These are phyloP conservation scores for Ectemnius cavifrons DNA, from an alignment of 2,888 invertebrate genomes.

Conservation along the genomic window DNA sequence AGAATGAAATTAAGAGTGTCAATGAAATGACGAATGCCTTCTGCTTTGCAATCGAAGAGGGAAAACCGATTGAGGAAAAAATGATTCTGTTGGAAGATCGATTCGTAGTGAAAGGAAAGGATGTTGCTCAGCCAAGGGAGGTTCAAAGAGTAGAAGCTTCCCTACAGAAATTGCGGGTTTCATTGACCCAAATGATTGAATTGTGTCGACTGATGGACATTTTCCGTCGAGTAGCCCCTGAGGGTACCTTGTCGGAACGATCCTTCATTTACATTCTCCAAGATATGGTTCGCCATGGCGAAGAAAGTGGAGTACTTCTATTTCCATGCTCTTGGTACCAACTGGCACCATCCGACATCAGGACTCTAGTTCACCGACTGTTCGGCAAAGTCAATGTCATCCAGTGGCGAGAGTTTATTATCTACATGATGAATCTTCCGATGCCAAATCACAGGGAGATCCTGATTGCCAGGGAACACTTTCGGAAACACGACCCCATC, in stretches of 20 bases:
- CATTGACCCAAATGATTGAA: conserved; percentile 61
- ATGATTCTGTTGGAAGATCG: conserved; percentile 79
- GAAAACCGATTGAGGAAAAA: conserved; percentile 78
- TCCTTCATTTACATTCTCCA: conserved; percentile 80
- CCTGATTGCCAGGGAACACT: conserved; percentile 78
- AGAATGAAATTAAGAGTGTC: conserved; percentile 75
- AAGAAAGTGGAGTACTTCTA: conserved; percentile 77
- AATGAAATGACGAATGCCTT: conserved; percentile 65
- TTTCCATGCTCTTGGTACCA: conserved; percentile 76
- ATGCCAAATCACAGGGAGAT: conserved; percentile 81
- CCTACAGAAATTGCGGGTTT: conserved; percentile 31
- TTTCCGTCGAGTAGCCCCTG: conserved; percentile 76
- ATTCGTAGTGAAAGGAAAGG: conserved; percentile 79
- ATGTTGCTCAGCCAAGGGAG: conserved; percentile 68
- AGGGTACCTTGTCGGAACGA: conserved; percentile 77
- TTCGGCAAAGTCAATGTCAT: conserved; percentile 81
- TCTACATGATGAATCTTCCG: conserved; percentile 81
- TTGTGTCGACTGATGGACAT: conserved; percentile 68
- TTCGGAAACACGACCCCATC: conserved; percentile 79
- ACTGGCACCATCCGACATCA: conserved; percentile 78
- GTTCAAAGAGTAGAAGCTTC: conserved; percentile 32
- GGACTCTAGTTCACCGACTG: conserved; percentile 77
- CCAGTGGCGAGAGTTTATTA: conserved; percentile 84
- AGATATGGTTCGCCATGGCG: conserved; percentile 79
- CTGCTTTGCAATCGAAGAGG: conserved; percentile 78